phyloP scores from a whole-genome alignment of 2,888 invertebrate genomes.

The Glyphotaelius pellucidus region DNA sequence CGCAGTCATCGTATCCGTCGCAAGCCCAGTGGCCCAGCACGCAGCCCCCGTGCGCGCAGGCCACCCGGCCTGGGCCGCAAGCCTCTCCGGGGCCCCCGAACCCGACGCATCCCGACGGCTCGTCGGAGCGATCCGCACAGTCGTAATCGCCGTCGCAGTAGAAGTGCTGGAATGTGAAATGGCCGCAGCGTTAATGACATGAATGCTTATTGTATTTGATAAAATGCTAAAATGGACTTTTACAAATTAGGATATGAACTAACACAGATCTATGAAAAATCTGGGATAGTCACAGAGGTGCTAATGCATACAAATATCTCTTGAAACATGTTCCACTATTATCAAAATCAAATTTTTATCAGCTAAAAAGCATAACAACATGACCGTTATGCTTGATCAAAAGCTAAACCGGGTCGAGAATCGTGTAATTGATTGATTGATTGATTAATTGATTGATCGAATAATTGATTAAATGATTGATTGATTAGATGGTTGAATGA shows the following conservation, averaged over 20 bases:
- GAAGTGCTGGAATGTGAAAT: constrained; percentile 70
- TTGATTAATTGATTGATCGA: not conserved
- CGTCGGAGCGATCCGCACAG: constrained; percentile 85
- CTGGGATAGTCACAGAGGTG: too few species aligned
- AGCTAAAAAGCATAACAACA: too few species aligned
- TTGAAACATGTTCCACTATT: too few species aligned
- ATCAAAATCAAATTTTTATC: too few species aligned
- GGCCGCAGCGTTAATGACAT: not conserved
- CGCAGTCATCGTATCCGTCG: constrained; percentile 85
- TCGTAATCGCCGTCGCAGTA: constrained; percentile 83
- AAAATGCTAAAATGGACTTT: too few species aligned
- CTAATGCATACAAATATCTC: too few species aligned
- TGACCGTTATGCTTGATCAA: not conserved
- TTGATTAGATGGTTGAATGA: too few species aligned
- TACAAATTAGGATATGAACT: too few species aligned
- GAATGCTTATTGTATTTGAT: not conserved
- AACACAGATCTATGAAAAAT: too few species aligned
- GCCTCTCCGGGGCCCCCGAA: constrained; percentile 69
- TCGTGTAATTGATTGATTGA: not conserved
- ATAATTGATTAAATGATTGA: too few species aligned
- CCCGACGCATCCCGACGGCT: constrained; percentile 78
- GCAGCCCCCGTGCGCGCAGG: constrained; percentile 82
- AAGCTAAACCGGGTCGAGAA: not conserved
- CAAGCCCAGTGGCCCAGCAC: constrained; percentile 82
- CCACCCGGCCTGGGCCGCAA: constrained; percentile 76